Conservation (phyloP, 2,888 invertebrate genomes). For the Molanna angustata region DNA sequence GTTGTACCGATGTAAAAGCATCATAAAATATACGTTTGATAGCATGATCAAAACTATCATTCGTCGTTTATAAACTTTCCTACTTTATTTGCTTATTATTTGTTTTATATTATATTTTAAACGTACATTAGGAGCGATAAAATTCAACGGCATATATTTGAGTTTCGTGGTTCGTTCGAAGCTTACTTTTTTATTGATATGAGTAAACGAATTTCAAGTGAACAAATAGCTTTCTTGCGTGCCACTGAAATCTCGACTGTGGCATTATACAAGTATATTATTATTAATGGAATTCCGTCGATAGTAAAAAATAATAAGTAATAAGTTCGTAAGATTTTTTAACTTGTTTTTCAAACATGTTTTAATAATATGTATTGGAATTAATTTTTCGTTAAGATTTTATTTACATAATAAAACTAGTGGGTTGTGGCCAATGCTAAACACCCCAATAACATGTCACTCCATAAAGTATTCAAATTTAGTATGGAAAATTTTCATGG, state of each 20-base stretch:
- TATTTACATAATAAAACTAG: too few species aligned
- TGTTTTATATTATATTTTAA: background rate
- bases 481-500: too few species aligned
- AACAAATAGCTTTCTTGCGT: background rate
- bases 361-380: too few species aligned
- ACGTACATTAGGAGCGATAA: background rate
- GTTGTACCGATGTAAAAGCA: too few species aligned
- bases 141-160: background rate
- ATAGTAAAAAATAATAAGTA: too few species aligned
- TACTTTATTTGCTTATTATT: background rate
- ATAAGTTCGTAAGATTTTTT: too few species aligned
- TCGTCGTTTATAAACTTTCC: background rate
- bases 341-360: too few species aligned
- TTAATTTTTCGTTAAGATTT: too few species aligned
- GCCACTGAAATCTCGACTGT: background rate
- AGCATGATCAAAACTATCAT: background rate
- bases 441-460: too few species aligned
- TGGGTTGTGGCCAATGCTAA: too few species aligned
- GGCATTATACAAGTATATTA: too few species aligned
- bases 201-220: background rate
- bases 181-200: background rate
- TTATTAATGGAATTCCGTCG: background rate
- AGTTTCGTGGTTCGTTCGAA: background rate
- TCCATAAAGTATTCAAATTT: too few species aligned
- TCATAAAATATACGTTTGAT: background rate